Conservation (phyloP, 1,140 invertebrate genomes). For the Camponotus floridanus region DNA sequence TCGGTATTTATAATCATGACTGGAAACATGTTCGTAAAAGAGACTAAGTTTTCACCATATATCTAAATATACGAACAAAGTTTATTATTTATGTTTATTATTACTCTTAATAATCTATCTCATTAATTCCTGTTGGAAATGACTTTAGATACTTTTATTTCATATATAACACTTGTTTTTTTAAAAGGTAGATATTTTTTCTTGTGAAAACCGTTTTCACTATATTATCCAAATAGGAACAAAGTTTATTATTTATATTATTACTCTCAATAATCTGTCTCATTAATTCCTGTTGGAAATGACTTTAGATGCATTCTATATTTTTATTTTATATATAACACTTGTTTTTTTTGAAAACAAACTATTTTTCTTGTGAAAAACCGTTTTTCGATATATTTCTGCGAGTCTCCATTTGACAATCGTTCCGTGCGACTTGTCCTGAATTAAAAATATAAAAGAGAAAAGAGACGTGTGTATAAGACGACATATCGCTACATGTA, state of each 20-base stretch:
- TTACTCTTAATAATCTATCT: not conserved
- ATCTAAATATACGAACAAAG: not conserved
- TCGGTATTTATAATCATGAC: not conserved
- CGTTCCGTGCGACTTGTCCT: not conserved
- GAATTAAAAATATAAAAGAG: constrained; percentile 17
- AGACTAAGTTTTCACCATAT: not conserved
- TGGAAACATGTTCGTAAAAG: not conserved
- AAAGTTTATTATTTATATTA: not conserved
- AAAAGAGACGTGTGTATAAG: not conserved
- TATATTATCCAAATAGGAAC: not conserved
- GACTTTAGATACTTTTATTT: not conserved
- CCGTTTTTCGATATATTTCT: not conserved
- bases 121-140: not conserved
- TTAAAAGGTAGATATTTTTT: not conserved
- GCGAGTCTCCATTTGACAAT: not conserved
- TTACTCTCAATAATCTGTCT: not conserved
- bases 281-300: not conserved
- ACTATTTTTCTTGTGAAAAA: not conserved
- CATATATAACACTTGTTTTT: not conserved
- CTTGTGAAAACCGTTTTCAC: not conserved
- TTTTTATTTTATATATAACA: not conserved
- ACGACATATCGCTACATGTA: not conserved
- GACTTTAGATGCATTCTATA: not conserved
- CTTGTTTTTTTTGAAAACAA: not conserved
- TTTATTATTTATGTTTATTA: not conserved